Conservation (phyloP, 2,113 vertebrate genomes). For the Sorex fumeus region DNA sequence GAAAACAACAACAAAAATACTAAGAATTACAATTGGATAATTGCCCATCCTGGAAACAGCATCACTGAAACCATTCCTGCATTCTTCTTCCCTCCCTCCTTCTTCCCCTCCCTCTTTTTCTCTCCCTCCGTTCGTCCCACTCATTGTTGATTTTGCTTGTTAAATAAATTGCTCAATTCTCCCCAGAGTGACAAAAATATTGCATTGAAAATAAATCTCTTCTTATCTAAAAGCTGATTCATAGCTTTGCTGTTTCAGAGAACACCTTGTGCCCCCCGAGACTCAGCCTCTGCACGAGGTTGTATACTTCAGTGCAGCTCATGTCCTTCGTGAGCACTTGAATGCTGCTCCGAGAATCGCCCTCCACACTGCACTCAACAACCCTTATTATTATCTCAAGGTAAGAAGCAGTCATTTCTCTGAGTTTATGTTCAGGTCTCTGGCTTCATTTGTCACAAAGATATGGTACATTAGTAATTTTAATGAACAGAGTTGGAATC, state of each 20-base stretch:
- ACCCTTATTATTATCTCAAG: conserved; percentile 95
- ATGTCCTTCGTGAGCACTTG: conserved; percentile 92
- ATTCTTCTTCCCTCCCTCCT: conserved; percentile 38
- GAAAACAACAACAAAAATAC: background rate
- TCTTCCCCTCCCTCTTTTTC: background rate
- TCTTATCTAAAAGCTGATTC: background rate
- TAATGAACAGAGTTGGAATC: conserved; percentile 33
- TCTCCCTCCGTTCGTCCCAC: background rate
- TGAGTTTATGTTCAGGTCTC: background rate
- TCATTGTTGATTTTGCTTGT: conserved; percentile 40
- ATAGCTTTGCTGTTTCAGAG: conserved; percentile 88
- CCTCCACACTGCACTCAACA: conserved; percentile 95
- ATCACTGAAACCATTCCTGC: conserved; percentile 23
- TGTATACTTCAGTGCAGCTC: conserved; percentile 93
- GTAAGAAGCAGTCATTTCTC: conserved; percentile 85
- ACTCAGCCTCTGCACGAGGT: conserved; percentile 93
- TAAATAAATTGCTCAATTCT: conserved; percentile 50
- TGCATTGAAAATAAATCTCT: conserved; percentile 32
- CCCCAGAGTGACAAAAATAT: background rate
- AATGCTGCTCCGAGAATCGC: conserved; percentile 95
- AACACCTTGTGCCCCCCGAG: conserved; percentile 92
- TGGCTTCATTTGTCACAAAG: background rate
- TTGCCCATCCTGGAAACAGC: background rate
- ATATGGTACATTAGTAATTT: background rate
- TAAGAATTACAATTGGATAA: background rate